phyloP scores from a whole-genome alignment of 2,113 vertebrate genomes.

The Picathartes gymnocephalus region DNA sequence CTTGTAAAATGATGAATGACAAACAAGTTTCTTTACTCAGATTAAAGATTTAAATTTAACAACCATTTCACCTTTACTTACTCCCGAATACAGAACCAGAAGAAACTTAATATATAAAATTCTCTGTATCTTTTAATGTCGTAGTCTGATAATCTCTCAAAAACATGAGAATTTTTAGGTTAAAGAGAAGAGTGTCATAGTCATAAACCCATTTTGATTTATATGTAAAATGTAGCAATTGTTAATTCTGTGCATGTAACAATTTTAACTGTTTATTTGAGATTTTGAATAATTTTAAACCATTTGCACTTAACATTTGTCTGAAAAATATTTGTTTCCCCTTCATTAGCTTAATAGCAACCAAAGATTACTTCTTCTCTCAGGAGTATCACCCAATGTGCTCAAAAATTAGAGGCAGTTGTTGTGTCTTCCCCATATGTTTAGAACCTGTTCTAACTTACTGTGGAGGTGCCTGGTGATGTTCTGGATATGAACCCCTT shows the following conservation, averaged over 20 bases:
- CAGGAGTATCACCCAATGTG: not conserved
- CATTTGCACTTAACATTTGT: not conserved
- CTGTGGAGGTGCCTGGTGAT: not conserved
- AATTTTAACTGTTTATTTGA: not conserved
- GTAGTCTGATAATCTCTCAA: not conserved
- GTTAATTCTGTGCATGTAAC: constrained; percentile 8
- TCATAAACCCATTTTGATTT: constrained; percentile 1
- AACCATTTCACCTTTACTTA: not conserved
- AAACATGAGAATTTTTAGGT: not conserved
- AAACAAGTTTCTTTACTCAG: not conserved
- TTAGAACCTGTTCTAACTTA: not conserved
- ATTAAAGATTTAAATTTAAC: not conserved
- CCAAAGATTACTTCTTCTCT: not conserved
- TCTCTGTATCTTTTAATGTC: not conserved
- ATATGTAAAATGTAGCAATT: not conserved
- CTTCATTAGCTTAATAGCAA: not conserved
- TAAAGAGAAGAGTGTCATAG: not conserved
- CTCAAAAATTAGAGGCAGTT: not conserved
- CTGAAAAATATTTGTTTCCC: not conserved
- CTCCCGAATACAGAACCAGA: not conserved
- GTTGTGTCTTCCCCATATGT: not conserved
- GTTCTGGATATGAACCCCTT: not conserved
- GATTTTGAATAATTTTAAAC: not conserved
- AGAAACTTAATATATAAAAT: not conserved
- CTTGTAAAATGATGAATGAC: not conserved